phyloP scores from a whole-genome alignment of 2,113 vertebrate species.

The Proterorhinus semilunaris region DNA sequence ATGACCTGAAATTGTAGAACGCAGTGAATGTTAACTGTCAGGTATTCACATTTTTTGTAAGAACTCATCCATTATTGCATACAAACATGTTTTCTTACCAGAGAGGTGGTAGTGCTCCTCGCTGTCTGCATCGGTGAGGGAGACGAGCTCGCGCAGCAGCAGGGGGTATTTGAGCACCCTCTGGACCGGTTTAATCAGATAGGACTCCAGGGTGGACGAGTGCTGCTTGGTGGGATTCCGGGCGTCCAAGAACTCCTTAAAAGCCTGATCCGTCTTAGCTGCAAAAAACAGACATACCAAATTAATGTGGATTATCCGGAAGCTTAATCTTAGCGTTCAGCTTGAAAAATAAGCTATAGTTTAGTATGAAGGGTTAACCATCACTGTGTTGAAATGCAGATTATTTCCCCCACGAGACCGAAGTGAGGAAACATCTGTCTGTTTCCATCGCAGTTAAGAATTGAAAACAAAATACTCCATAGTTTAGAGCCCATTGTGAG shows the following conservation, averaged over 20 bases:
- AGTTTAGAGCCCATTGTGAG: too few relatives aligned
- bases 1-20: too few relatives aligned
- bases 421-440: too few relatives aligned
- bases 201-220: constrained; percentile 94
- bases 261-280: constrained; percentile 93
- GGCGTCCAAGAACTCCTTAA: constrained; percentile 91
- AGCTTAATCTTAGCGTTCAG: neutral
- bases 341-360: neutral
- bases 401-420: too few relatives aligned
- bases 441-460: too few relatives aligned
- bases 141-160: constrained; percentile 93
- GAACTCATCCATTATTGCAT: neutral
- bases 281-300: constrained; percentile 15
- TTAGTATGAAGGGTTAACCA: neutral
- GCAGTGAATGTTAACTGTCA: too few relatives aligned
- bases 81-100: constrained; percentile 67
- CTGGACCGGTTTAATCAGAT: constrained; percentile 97
- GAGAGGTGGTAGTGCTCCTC: constrained; percentile 97
- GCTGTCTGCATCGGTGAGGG: constrained; percentile 90
- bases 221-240: constrained; percentile 96
- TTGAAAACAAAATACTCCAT: too few relatives aligned
- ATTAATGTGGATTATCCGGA: constrained; percentile 13
- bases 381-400: too few relatives aligned
- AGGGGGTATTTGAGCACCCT: constrained; percentile 96
- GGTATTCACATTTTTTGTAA: too few relatives aligned